Percentiles rank a stretch among this genome's conserved stretches.
Conservation (phyloP, 2,888 invertebrate genomes). For the Epinotia ramella region DNA sequence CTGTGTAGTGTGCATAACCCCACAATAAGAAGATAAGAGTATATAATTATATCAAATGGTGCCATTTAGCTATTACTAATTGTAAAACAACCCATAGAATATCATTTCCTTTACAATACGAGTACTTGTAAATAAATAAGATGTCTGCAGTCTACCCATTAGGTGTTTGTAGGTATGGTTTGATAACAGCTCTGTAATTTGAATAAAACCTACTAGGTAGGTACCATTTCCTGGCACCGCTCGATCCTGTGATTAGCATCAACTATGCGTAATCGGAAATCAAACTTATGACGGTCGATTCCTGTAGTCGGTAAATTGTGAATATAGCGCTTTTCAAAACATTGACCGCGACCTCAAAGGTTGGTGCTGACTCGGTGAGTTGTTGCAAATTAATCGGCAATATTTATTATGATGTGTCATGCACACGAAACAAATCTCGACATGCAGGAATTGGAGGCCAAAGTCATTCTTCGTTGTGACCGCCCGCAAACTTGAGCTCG, state of each 20-base stretch:
- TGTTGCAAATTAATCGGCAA: too few species aligned
- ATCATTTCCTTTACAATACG: not conserved
- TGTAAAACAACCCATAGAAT: not conserved
- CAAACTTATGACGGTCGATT: not conserved
- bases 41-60: too few species aligned
- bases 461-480: conserved; percentile 97
- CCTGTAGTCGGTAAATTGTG: not conserved
- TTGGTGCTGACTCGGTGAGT: too few species aligned
- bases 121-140: not conserved
- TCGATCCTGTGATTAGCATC: not conserved
- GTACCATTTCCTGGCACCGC: not conserved
- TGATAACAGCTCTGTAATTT: not conserved
- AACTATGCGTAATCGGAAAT: not conserved
- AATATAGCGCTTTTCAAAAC: not conserved
- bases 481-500: conserved; percentile 93
- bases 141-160: not conserved
- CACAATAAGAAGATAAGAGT: too few species aligned
- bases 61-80: too few species aligned
- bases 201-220: not conserved
- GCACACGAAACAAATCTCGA: conserved; percentile 84
- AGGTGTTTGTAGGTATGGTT: not conserved
- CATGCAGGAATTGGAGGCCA: conserved; percentile 93
- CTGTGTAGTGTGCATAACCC: not conserved
- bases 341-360: too few species aligned
- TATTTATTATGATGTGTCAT: too few species aligned